Conservation (phyloP, 2,888 invertebrate genomes). For the Luperina nickerlii region DNA sequence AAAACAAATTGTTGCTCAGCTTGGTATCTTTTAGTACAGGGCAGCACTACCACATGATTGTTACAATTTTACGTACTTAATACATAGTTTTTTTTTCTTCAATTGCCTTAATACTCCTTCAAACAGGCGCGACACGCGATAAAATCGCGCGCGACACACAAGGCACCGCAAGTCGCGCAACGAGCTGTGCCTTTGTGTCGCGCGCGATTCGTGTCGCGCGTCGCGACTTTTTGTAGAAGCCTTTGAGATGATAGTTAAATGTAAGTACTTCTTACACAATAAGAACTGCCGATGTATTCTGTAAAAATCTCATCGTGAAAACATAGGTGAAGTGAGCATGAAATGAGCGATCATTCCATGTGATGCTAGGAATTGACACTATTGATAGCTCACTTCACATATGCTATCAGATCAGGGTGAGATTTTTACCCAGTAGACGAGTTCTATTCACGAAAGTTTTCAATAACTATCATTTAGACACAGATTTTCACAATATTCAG, state of each 20-base stretch:
- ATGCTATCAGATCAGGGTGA: not conserved
- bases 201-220: too few species aligned
- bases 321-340: not conserved
- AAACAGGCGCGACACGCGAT: too few species aligned
- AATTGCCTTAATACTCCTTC: not conserved
- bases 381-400: not conserved
- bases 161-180: too few species aligned
- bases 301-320: not conserved
- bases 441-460: not conserved
- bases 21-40: not conserved
- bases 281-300: not conserved
- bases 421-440: not conserved
- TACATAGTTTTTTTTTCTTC: not conserved
- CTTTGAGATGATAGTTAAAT: not conserved
- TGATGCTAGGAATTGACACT: not conserved
- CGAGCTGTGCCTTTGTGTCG: too few species aligned
- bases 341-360: not conserved
- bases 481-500: constrained; percentile 26
- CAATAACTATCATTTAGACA: constrained; percentile 26
- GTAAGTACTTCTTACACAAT: not conserved
- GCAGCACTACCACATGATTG: not conserved
- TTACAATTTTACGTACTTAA: not conserved
- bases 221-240: too few species aligned
- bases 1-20: not conserved
- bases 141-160: too few species aligned